phyloP scores from a whole-genome alignment of 2,888 invertebrate species.

The Branchinecta sandiegonensis region DNA sequence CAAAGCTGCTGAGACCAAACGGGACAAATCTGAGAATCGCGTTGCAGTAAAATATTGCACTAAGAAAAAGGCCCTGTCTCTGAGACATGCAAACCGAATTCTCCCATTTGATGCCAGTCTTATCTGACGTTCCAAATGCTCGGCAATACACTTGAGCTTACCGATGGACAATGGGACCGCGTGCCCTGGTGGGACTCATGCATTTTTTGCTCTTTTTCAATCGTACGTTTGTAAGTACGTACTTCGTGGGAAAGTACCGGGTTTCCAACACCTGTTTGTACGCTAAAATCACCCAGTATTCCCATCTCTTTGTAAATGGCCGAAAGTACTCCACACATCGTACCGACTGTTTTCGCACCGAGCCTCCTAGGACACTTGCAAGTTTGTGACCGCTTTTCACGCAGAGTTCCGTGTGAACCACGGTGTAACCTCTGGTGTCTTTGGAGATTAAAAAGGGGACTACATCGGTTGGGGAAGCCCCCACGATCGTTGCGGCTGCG shows the following conservation, averaged over 20 bases:
- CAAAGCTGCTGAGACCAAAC: neutral
- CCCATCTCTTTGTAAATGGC: neutral
- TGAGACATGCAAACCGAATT: neutral
- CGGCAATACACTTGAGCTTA: neutral
- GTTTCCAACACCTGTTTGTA: neutral
- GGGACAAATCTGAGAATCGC: neutral
- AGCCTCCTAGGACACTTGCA: neutral
- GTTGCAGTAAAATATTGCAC: neutral
- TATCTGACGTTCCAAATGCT: neutral
- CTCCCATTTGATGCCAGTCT: neutral
- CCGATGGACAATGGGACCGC: conserved; percentile 4
- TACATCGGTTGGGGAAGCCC: neutral
- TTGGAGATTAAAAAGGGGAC: neutral
- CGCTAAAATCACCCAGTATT: neutral
- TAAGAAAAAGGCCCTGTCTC: neutral
- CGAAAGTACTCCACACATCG: neutral
- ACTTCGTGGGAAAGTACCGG: neutral
- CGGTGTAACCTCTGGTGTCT: neutral
- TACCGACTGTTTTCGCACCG: neutral
- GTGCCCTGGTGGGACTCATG: neutral
- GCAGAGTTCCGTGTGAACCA: neutral
- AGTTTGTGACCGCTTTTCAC: too few relatives aligned
- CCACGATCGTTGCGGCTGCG: neutral
- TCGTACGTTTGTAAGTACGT: neutral
- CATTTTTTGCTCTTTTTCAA: neutral